Percentiles rank a stretch among this genome's conserved stretches.
phyloP scores from a whole-genome alignment of 2,888 invertebrate genomes.

The Brassicogethes aeneus region DNA sequence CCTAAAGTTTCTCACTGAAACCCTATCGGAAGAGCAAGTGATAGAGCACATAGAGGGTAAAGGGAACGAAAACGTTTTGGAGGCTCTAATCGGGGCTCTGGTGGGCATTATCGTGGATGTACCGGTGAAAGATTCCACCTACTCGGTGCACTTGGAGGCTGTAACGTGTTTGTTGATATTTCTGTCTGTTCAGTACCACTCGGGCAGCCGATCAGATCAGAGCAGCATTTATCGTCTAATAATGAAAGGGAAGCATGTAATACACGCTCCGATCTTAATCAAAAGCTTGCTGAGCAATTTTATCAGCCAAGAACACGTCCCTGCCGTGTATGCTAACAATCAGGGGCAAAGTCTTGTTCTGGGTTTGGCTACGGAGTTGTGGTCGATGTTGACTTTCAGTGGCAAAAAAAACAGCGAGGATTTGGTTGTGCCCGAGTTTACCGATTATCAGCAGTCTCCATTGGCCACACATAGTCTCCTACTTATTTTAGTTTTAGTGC shows the following conservation, averaged over 20 bases:
- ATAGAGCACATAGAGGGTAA: conserved; percentile 69
- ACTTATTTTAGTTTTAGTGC: conserved; percentile 77
- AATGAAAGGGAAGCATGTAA: conserved; percentile 60
- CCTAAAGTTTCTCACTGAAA: conserved; percentile 83
- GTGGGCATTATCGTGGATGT: conserved; percentile 75
- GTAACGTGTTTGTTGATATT: conserved; percentile 78
- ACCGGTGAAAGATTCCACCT: conserved; percentile 75
- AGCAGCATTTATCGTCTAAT: conserved; percentile 62
- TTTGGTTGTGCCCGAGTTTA: conserved; percentile 18
- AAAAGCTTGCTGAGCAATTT: conserved; percentile 73
- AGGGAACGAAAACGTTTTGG: conserved; percentile 42
- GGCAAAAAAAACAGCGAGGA: conserved; percentile 39
- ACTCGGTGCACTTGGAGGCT: conserved; percentile 78
- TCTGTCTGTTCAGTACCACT: conserved; percentile 80
- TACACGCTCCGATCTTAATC: conserved; percentile 69
- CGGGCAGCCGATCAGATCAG: conserved; percentile 53
- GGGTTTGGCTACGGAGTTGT: conserved; percentile 58
- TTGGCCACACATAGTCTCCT: conserved; percentile 87
- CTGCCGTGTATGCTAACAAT: conserved; percentile 58
- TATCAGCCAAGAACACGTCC: conserved; percentile 56
- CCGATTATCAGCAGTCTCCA: conserved; percentile 48
- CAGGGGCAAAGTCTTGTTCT: conserved; percentile 63
- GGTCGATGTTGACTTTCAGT: conserved; percentile 69
- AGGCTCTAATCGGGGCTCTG: conserved; percentile 65
- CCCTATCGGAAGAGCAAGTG: conserved; percentile 80